Evolutionary conservation across 1,140 invertebrate genomes (phyloP).

Genomic region (Mizuhopecten yessoensis): DNA sequence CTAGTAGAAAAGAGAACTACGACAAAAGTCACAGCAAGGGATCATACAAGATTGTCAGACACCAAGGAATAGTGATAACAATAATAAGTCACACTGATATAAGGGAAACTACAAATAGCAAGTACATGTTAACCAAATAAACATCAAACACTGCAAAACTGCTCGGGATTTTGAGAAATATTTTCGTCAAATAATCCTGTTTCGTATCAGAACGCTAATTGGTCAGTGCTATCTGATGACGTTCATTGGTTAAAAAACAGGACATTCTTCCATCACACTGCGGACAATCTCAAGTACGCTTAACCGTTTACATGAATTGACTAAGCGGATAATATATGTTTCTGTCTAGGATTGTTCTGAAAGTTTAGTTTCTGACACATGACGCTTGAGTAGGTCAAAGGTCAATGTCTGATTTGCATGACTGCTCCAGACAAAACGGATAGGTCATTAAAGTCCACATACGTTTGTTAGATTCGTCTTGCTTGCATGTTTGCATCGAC

Average conservation of each 20-base stretch:
- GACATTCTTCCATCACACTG: neutral
- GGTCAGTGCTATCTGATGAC: neutral
- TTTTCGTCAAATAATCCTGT: neutral
- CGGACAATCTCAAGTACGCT: neutral
- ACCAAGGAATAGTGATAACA: too few species aligned
- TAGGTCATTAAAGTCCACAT: neutral
- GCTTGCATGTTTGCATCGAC: neutral
- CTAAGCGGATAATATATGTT: neutral
- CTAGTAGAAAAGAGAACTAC: too few species aligned
- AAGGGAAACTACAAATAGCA: too few species aligned
- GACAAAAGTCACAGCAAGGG: too few species aligned
- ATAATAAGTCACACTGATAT: too few species aligned
- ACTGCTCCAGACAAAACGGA: neutral
- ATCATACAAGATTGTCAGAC: too few species aligned
- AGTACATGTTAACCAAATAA: too few species aligned
- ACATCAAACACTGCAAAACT: too few species aligned
- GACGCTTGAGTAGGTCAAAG: neutral
- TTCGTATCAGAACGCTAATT: neutral
- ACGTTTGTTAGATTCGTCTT: neutral
- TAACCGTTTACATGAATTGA: neutral
- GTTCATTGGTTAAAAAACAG: neutral
- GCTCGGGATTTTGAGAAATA: too few species aligned
- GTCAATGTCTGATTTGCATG: neutral
- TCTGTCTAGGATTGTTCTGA: too few species aligned
- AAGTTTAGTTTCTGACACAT: too few species aligned